These are phyloP conservation scores for Syrphus vitripennis DNA, from an alignment of 2,888 invertebrate genomes.

Conservation along the genomic window DNA sequence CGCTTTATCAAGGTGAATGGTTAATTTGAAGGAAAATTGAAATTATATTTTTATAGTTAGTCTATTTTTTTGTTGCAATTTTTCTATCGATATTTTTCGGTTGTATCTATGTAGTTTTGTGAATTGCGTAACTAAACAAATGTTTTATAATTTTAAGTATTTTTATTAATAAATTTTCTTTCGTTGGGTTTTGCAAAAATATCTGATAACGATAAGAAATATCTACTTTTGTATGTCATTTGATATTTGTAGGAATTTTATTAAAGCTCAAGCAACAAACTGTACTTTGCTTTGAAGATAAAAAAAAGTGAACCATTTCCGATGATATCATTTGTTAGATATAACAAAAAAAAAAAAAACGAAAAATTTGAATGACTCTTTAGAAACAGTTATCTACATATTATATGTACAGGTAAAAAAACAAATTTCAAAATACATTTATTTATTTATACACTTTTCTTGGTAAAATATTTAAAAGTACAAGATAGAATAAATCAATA, in stretches of 20 bases:
- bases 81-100: background rate
- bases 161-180: background rate
- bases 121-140: background rate
- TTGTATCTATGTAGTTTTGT: background rate
- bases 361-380: background rate
- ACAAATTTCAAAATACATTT: too few relatives aligned
- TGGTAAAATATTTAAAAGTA: background rate
- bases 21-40: background rate
- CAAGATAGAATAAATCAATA: background rate
- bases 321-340: background rate
- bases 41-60: background rate
- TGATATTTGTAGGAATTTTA: background rate
- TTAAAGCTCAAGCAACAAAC: background rate
- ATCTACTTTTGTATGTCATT: background rate
- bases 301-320: background rate
- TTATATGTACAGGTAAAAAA: too few relatives aligned
- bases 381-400: background rate
- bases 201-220: background rate
- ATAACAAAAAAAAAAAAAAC: background rate
- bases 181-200: background rate
- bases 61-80: background rate
- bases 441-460: too few relatives aligned
- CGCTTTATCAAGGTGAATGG: conserved; percentile 18
- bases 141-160: background rate
- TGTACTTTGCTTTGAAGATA: conserved; percentile 5